Conservation (phyloP, 2,113 vertebrate species). For the Plecturocebus donacophilus region DNA sequence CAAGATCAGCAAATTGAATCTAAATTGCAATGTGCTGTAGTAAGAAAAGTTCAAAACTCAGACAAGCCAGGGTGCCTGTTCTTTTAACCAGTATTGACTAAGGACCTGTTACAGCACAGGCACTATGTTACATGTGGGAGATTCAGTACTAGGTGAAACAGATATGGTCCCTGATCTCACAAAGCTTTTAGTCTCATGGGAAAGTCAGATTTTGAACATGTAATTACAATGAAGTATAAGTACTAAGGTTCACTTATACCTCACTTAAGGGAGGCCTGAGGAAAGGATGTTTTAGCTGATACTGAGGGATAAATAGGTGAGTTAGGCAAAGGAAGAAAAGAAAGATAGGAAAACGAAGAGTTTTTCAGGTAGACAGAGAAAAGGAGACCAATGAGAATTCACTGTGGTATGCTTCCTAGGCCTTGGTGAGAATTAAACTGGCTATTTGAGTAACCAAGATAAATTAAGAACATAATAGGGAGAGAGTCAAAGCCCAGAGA, state of each 20-base stretch:
- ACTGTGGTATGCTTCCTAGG: neutral
- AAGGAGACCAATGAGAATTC: neutral
- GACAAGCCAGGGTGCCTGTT: neutral
- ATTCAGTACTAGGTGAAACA: neutral
- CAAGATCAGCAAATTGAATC: neutral
- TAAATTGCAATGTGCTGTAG: neutral
- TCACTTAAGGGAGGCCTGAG: neutral
- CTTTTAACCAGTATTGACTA: neutral
- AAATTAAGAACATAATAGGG: neutral
- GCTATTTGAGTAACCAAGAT: neutral
- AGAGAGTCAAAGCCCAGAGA: neutral
- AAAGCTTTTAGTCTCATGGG: neutral
- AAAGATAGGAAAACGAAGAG: neutral
- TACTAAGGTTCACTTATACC: neutral
- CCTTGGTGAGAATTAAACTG: neutral
- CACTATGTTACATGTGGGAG: neutral
- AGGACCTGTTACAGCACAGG: neutral
- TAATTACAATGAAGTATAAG: neutral
- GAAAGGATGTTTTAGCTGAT: neutral
- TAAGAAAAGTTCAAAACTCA: neutral
- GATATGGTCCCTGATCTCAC: neutral
- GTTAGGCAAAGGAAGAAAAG: neutral
- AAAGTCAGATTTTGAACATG: neutral
- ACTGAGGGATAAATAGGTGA: neutral
- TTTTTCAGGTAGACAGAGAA: neutral